Evolutionary conservation across 2,888 invertebrate species (phyloP), one percentile per base, ranked within the genome.

Genomic region (Aethes cnicana): DNA sequence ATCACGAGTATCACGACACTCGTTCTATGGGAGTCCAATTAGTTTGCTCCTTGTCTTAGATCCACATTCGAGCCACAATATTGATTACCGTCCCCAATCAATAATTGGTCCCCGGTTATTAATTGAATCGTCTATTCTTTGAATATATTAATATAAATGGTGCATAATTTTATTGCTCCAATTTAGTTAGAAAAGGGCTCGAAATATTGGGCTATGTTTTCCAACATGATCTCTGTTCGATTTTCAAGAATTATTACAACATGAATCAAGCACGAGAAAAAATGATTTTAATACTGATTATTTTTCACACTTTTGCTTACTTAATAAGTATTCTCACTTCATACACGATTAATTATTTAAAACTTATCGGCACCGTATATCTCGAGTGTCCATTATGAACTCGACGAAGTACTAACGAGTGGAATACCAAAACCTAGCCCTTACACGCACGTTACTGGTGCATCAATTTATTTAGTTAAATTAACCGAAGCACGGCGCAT

Each of bases 401-500:
- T 20, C 57, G 52, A 66, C 73, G 72, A 63, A 39, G 47, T 57
- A 54, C 55, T 65, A 64, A 66, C 63, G 61, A 67, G 67, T 76
- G 32, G 41, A 73, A 76, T 77, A 78, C 82, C 77, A 77, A 81
- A 74, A 77, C 71, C 64, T 69, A 69, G 64, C 64, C 62, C 54
- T 62, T 66, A 76, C 80, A 74, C 72, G 79, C 71, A 69, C 67
- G 69, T 70, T 73, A 68, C 68, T 62, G 54, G 58, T 57, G 72
- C 76, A 78, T 78, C 83, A 74, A 86, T 87, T 83, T 85, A 88
- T 88, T 89, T 84, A 79, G 82, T 82, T 86, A 84, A 86, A 86
- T 87, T 86, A 88, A 85, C 82, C 74, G 77, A 72, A 72, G 76
- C 75, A 72, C 74, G 74, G 73, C 72, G 73, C 79, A 89, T 90